Evolutionary conservation across 1,140 invertebrate species (phyloP).

Genomic region (Ceratina japonica): DNA sequence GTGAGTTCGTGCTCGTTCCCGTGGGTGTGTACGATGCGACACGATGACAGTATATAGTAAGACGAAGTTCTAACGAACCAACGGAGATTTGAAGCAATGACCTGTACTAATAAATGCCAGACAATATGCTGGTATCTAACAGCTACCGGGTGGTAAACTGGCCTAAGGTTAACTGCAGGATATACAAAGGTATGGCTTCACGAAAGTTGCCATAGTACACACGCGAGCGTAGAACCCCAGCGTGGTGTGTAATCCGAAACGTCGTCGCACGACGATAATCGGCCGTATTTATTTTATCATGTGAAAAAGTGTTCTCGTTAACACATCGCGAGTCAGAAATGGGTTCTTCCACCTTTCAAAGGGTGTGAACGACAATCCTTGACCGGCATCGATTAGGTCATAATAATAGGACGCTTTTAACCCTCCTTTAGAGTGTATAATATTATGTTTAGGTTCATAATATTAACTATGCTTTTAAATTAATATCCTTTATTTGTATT

Average conservation of each 20-base stretch:
- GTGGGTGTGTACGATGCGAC: background rate
- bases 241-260: slow-evolving; percentile 21
- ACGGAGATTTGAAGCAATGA: slow-evolving; percentile 64
- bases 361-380: background rate
- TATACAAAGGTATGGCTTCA: slow-evolving; percentile 53
- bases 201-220: background rate
- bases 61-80: slow-evolving; percentile 44
- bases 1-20: background rate
- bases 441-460: too few species aligned
- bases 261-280: slow-evolving; percentile 13
- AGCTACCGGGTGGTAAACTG: slow-evolving; percentile 35
- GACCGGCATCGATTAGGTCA: background rate
- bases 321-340: background rate
- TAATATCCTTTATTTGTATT: too few species aligned
- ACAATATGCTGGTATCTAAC: slow-evolving; percentile 28
- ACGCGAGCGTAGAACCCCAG: background rate
- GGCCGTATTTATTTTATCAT: slow-evolving; percentile 14
- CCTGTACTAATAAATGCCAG: slow-evolving; percentile 70
- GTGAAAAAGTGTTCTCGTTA: slow-evolving; percentile 16
- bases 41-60: too few species aligned
- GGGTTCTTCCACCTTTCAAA: background rate
- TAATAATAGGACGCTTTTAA: too few species aligned
- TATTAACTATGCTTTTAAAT: too few species aligned
- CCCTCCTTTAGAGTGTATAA: too few species aligned
- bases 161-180: slow-evolving; percentile 61